A percentile compares a stretch with the other conserved stretches of the same genome.
Conservation (phyloP, 2,888 invertebrate species). For the Nephrocerus scutellatus region DNA sequence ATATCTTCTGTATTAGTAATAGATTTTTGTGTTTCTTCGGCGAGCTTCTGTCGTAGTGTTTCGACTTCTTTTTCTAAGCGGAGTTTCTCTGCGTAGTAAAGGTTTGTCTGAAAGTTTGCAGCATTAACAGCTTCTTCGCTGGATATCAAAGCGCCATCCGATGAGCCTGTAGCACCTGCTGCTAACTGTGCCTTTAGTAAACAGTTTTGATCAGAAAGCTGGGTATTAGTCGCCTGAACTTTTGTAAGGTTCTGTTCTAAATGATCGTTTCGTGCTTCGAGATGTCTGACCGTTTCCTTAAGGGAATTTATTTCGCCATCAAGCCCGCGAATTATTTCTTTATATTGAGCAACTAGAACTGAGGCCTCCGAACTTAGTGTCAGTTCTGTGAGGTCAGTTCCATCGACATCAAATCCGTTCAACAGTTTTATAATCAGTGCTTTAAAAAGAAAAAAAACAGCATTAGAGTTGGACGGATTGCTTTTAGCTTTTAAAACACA, state of each 20-base stretch:
- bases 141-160: background rate
- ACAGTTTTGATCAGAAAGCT: conserved; percentile 80
- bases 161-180: conserved; percentile 42
- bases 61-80: conserved; percentile 40
- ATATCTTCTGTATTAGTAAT: conserved; percentile 49
- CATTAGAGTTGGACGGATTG: conserved; percentile 4
- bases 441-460: conserved; percentile 24
- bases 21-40: conserved; percentile 32
- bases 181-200: conserved; percentile 68
- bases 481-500: conserved; percentile 33
- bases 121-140: conserved; percentile 29
- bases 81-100: conserved; percentile 43
- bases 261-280: conserved; percentile 32
- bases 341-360: conserved; percentile 61
- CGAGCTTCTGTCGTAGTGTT: conserved; percentile 29
- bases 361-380: conserved; percentile 46
- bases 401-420: conserved; percentile 48
- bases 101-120: conserved; percentile 37
- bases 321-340: conserved; percentile 85
- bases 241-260: conserved; percentile 56
- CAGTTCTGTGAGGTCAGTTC: conserved; percentile 50
- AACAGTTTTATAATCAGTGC: conserved; percentile 53
- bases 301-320: conserved; percentile 57
- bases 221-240: conserved; percentile 61
- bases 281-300: conserved; percentile 32